These are phyloP conservation scores for Leucophenga montana DNA, from an alignment of 2,888 invertebrate species.

Conservation along the genomic window DNA sequence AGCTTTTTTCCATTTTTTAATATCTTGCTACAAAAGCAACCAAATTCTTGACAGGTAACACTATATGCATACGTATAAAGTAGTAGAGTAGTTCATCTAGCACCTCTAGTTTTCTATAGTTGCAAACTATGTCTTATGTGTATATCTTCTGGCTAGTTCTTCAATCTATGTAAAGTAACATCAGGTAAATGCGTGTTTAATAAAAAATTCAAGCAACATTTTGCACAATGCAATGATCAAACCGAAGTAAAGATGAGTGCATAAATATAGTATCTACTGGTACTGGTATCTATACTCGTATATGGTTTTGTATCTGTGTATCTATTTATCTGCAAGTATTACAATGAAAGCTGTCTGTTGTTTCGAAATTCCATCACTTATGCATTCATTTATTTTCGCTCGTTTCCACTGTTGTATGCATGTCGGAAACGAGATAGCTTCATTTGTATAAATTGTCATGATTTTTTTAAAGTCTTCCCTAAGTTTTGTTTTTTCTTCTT, in stretches of 20 bases:
- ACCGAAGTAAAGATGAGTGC: background rate
- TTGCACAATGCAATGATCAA: background rate
- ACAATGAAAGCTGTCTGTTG: background rate
- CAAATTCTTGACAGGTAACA: no score
- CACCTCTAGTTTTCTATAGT: no score
- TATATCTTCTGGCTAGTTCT: slow-evolving; percentile 9
- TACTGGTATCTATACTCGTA: no score
- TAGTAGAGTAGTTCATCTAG: no score
- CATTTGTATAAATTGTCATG: slow-evolving; percentile 26
- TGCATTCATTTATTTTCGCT: background rate
- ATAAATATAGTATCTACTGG: no score
- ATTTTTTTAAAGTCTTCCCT: background rate
- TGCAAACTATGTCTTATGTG: slow-evolving; percentile 18
- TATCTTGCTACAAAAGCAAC: no score
- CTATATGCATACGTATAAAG: background rate
- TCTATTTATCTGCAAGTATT: background rate
- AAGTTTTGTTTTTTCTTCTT: background rate
- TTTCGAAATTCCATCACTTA: slow-evolving; percentile 6
- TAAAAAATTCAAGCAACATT: no score
- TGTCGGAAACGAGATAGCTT: slow-evolving; percentile 17
- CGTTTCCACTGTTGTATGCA: slow-evolving; percentile 7
- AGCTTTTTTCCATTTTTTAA: background rate
- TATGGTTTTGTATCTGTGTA: background rate
- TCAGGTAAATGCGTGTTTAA: slow-evolving; percentile 25
- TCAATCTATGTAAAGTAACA: slow-evolving; percentile 9